These are phyloP conservation scores for Patella vulgata DNA, from an alignment of 1,140 invertebrate genomes.

Conservation along the genomic window DNA sequence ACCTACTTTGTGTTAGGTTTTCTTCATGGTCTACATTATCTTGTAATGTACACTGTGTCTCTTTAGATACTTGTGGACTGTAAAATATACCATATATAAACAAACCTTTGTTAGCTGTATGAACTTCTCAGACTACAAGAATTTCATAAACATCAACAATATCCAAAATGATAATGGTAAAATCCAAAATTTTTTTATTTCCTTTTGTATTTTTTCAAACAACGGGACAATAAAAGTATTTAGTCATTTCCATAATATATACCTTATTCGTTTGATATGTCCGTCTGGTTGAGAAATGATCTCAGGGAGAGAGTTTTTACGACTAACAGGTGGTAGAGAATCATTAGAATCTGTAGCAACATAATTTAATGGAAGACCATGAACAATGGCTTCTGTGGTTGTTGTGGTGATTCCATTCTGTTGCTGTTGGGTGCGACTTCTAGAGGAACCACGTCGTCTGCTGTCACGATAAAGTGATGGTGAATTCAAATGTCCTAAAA, in stretches of 20 bases:
- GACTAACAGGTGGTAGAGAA: background rate
- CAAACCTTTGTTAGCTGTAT: too few species aligned
- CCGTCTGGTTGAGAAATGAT: constrained; percentile 41
- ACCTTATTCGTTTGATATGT: constrained; percentile 37
- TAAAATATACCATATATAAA: constrained; percentile 17
- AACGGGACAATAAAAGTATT: too few species aligned
- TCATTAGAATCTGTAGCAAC: background rate
- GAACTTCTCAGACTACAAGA: too few species aligned
- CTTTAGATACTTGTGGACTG: constrained; percentile 48
- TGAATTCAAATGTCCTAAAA: too few species aligned
- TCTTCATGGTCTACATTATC: too few species aligned
- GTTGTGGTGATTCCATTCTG: constrained; percentile 32
- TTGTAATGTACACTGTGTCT: constrained; percentile 44
- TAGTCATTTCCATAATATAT: background rate
- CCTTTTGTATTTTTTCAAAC: too few species aligned
- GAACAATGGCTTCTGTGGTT: constrained; percentile 26
- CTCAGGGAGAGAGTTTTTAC: constrained; percentile 49
- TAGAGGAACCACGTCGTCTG: constrained; percentile 8
- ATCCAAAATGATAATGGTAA: too few species aligned
- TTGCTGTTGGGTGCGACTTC: constrained; percentile 5
- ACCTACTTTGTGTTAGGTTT: too few species aligned
- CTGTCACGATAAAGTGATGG: background rate
- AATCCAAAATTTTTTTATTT: too few species aligned
- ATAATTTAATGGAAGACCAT: constrained; percentile 19
- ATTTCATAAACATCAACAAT: too few species aligned